These are phyloP conservation scores for Nasonia giraulti DNA, from an alignment of 1,140 invertebrate species.

Conservation along the genomic window DNA sequence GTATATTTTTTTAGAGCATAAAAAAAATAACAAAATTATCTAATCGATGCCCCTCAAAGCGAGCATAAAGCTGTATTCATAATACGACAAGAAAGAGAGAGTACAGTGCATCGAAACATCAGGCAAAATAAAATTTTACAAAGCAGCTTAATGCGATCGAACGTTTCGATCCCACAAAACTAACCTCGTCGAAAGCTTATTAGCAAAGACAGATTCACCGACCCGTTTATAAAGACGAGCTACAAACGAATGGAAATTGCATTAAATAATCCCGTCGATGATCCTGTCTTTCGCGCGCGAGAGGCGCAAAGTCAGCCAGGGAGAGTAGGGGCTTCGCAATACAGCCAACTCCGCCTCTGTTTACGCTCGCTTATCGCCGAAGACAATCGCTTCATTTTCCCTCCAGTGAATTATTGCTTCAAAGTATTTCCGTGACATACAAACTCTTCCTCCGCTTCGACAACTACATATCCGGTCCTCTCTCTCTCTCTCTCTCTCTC, in stretches of 20 bases:
- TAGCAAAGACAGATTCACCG: not conserved
- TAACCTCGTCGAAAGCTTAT: not conserved
- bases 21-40: no score
- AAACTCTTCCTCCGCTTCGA: not conserved
- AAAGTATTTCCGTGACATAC: not conserved
- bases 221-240: not conserved
- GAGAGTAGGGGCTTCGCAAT: no score
- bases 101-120: no score
- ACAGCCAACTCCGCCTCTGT: not conserved
- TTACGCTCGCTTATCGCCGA: constrained; percentile 26
- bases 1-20: not conserved
- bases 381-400: constrained; percentile 36
- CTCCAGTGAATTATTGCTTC: constrained; percentile 33
- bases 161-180: no score
- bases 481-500: not conserved
- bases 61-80: no score
- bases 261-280: not conserved
- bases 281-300: not conserved
- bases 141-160: no score
- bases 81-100: no score
- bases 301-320: not conserved
- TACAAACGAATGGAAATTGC: not conserved
- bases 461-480: no score
- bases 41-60: no score
- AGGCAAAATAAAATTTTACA: no score